Evolutionary conservation across 1,140 invertebrate species (phyloP).

Genomic region (Panagrolaimus sp.): DNA sequence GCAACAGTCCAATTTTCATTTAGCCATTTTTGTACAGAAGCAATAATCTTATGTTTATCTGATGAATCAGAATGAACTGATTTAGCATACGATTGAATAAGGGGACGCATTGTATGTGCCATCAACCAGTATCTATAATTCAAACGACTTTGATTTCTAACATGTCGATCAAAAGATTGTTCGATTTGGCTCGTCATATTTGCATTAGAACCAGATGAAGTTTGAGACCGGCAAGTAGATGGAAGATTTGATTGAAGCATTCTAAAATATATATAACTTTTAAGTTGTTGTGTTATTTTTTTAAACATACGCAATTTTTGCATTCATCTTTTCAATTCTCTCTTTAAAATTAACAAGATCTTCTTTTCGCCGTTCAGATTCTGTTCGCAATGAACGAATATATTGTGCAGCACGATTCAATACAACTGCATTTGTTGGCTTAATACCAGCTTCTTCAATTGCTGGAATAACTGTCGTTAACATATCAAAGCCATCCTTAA

Average conservation of each 20-base stretch:
- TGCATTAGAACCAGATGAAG: constrained; percentile 24
- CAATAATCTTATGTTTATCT: constrained; percentile 21
- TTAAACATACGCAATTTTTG: constrained; percentile 37
- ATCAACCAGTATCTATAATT: constrained; percentile 45
- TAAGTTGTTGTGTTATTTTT: neutral
- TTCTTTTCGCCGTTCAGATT: constrained; percentile 1
- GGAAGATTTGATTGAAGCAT: constrained; percentile 44
- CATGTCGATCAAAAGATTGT: constrained; percentile 47
- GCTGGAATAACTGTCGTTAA: constrained; percentile 36
- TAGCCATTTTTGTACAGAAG: constrained; percentile 27
- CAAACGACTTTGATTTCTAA: constrained; percentile 29
- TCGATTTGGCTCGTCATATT: constrained; percentile 34
- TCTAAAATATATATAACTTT: constrained; percentile 22
- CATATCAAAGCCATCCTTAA: constrained; percentile 42
- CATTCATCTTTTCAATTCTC: constrained; percentile 20
- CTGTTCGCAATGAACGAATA: constrained; percentile 28
- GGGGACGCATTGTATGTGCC: constrained; percentile 38
- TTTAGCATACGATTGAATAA: constrained; percentile 36
- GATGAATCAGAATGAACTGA: constrained; percentile 31
- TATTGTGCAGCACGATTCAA: constrained; percentile 41
- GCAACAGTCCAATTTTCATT: constrained; percentile 33
- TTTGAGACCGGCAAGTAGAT: constrained; percentile 15
- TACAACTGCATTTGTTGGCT: constrained; percentile 43
- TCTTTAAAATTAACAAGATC: constrained; percentile 2
- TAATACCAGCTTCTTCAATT: constrained; percentile 39